phyloP scores from a whole-genome alignment of 1,140 invertebrate species.

The Uloborus diversus region DNA sequence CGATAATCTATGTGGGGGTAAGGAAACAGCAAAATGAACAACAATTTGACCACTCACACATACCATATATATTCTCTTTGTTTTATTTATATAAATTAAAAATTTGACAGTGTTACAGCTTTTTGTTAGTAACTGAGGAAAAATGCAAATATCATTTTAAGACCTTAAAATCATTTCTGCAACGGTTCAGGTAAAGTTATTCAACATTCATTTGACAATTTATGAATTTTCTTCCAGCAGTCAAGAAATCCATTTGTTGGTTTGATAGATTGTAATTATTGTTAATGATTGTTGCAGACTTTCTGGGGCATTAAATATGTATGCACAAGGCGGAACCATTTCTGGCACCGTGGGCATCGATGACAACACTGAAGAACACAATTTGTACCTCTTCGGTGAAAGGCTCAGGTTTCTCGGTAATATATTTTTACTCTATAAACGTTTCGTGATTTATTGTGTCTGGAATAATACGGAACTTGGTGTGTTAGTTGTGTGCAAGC shows the following conservation, averaged over 20 bases:
- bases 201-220: too few relatives aligned
- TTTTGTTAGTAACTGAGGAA: background rate
- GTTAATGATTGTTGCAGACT: background rate
- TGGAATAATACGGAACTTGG: too few relatives aligned
- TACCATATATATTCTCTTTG: too few relatives aligned
- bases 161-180: background rate
- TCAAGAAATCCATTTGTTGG: background rate
- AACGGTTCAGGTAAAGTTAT: too few relatives aligned
- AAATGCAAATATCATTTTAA: background rate
- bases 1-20: too few relatives aligned
- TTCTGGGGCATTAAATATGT: background rate
- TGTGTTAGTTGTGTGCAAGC: too few relatives aligned
- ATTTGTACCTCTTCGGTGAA: conserved; percentile 19
- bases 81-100: too few relatives aligned
- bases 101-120: background rate
- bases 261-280: background rate
- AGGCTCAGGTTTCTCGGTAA: conserved; percentile 33
- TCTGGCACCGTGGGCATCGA: background rate
- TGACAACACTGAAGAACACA: background rate
- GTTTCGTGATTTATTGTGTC: too few relatives aligned
- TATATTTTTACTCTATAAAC: background rate
- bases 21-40: too few relatives aligned
- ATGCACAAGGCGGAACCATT: background rate
- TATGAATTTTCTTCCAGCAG: too few relatives aligned
- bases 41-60: too few relatives aligned